Conservation (phyloP, 2,888 invertebrate species). For the Drosophila stalkeri region DNA sequence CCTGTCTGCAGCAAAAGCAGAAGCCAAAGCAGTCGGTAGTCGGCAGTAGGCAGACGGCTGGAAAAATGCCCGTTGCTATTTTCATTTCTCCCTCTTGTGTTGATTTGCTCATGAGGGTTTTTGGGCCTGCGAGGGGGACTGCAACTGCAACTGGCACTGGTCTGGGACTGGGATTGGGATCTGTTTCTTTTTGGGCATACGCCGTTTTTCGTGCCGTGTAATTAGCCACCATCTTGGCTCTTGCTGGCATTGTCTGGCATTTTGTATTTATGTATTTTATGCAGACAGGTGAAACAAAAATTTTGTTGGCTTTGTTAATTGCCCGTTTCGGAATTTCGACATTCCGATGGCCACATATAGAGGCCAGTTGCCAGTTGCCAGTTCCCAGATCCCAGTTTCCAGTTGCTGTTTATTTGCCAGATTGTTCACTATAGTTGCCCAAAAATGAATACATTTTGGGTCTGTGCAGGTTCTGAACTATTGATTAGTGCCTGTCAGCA, state of each 20-base stretch:
- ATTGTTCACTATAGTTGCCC: conserved; percentile 35
- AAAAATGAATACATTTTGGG: conserved; percentile 63
- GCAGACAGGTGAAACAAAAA: conserved; percentile 83
- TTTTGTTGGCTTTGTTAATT: conserved; percentile 77
- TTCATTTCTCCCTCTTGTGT: conserved; percentile 62
- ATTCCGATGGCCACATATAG: conserved; percentile 29
- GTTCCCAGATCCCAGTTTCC: background rate
- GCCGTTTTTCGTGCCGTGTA: conserved; percentile 66
- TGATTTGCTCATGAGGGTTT: conserved; percentile 39
- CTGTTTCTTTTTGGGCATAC: conserved; percentile 38
- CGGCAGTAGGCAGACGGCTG: conserved; percentile 42
- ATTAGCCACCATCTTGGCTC: conserved; percentile 72
- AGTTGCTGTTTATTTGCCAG: conserved; percentile 57
- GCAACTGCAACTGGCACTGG: conserved; percentile 13
- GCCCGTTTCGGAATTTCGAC: conserved; percentile 66
- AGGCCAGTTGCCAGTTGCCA: conserved; percentile 32
- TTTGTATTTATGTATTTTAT: conserved; percentile 71
- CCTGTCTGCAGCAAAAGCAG: conserved; percentile 57
- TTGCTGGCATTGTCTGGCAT: conserved; percentile 65
- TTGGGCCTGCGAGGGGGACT: conserved; percentile 13
- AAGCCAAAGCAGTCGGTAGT: conserved; percentile 38
- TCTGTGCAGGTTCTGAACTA: conserved; percentile 31
- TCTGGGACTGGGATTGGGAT: conserved; percentile 13
- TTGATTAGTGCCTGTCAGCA: conserved; percentile 75
- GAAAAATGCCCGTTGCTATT: conserved; percentile 75